These are phyloP conservation scores for Cephus cinctus DNA, from an alignment of 1,140 invertebrate species.

Conservation along the genomic window DNA sequence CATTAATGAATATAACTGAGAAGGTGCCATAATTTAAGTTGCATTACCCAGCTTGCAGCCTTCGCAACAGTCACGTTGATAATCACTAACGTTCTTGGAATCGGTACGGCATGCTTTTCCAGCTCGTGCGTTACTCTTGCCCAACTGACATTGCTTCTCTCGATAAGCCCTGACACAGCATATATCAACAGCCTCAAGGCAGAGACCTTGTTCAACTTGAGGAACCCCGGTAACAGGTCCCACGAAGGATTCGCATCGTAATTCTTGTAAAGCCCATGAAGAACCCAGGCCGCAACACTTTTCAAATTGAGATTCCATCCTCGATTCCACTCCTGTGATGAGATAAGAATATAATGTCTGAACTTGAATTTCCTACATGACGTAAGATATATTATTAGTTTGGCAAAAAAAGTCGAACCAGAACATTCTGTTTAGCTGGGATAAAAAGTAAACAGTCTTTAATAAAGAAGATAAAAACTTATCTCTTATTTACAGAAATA, in stretches of 20 bases:
- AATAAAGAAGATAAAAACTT: too few species aligned
- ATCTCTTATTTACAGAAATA: too few species aligned
- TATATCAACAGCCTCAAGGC: conserved; percentile 55
- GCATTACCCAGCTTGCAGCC: conserved; percentile 56
- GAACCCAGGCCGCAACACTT: conserved; percentile 57
- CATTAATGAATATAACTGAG: too few species aligned
- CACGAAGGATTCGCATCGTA: conserved; percentile 51
- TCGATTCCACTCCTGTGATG: conserved; percentile 22
- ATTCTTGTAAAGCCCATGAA: conserved; percentile 52
- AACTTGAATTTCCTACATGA: too few species aligned
- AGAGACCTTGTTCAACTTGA: conserved; percentile 51
- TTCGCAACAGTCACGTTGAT: conserved; percentile 59
- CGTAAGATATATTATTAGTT: conserved; percentile 1
- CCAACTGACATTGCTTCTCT: conserved; percentile 50
- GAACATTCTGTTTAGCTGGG: not conserved
- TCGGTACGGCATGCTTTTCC: conserved; percentile 44
- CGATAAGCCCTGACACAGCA: conserved; percentile 54
- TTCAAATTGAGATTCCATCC: conserved; percentile 49
- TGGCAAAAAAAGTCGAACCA: not conserved
- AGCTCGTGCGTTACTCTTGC: conserved; percentile 52
- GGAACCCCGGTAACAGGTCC: conserved; percentile 52
- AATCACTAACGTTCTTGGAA: conserved; percentile 37
- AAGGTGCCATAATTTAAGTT: conserved; percentile 3
- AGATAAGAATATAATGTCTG: too few species aligned
- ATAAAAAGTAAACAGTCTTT: too few species aligned